These are phyloP conservation scores for Macrostomum lignano DNA, from an alignment of 1,140 invertebrate species.

Conservation along the genomic window DNA sequence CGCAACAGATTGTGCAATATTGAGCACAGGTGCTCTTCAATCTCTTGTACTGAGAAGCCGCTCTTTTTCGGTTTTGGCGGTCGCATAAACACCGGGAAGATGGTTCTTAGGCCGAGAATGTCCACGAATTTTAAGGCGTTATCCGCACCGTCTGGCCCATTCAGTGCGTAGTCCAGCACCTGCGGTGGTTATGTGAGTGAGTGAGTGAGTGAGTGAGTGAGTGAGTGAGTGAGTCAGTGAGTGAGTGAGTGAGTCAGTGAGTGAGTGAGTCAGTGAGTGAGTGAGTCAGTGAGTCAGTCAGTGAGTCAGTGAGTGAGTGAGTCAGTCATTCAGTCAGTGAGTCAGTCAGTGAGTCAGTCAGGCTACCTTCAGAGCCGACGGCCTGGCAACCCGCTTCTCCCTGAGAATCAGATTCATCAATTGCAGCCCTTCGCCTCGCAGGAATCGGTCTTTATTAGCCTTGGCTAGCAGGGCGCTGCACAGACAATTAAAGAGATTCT, in stretches of 20 bases:
- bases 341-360: too few species aligned
- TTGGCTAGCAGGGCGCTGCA: slow-evolving; percentile 66
- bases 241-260: too few species aligned
- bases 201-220: too few species aligned
- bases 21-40: slow-evolving; percentile 41
- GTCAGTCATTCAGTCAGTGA: too few species aligned
- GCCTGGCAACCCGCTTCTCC: slow-evolving; percentile 19
- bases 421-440: slow-evolving; percentile 73
- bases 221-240: too few species aligned
- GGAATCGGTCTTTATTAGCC: slow-evolving; percentile 59
- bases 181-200: too few species aligned
- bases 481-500: slow-evolving; percentile 78
- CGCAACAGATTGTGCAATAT: not conserved
- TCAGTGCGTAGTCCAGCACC: too few species aligned
- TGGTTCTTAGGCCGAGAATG: slow-evolving; percentile 69
- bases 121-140: slow-evolving; percentile 99
- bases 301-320: too few species aligned
- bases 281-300: too few species aligned
- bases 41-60: slow-evolving; percentile 47
- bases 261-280: too few species aligned
- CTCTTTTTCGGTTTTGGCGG: slow-evolving; percentile 41
- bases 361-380: not conserved
- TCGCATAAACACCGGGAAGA: slow-evolving; percentile 96
- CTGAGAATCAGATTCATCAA: slow-evolving; percentile 83
- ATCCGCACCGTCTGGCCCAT: too few species aligned